Evolutionary conservation across 2,113 vertebrate species (phyloP), one percentile per base, ranked within the genome.

Genomic region (Beaufortia kweichowensis): DNA sequence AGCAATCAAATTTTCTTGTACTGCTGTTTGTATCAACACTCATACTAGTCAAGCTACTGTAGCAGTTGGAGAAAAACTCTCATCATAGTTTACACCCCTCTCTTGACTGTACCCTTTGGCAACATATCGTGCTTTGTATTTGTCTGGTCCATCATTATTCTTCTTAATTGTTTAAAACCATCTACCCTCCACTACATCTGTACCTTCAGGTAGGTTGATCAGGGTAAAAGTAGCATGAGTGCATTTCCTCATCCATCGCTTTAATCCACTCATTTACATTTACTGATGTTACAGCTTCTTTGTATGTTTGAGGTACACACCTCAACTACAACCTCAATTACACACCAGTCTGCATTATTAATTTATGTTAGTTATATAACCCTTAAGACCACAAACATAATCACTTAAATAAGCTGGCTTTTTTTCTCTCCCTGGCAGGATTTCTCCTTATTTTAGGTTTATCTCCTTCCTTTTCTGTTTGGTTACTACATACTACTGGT

Each of bases 71-170:
- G 33, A 35, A 35, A 4, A 35, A 35, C 3, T 35, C 33, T n/a
- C n/a, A n/a, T 56, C 53, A 56, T 56, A 56, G 21, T 56, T 56
- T 9, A 56, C 53, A 57, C 24, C 55, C 14, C 4, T 55, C 9
- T 14, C 55, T 26, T 57, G 55, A 57, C 55, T 57, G 55, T 57
- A 57, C 3, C 55, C 55, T 57, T 57, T 57, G 9, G 55, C 55
- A 14, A 15, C 55, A 56, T 26, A 56, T 26, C 55, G 1, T 14
- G 19, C 55, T 24, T 26, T 56, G 23, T 56, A 56, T 24, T 26
- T 56, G 55, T 56, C 55, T n/a, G 21, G 0, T 24, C 21, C 23
- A 26, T 56, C 23, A 26, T 10, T 56, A 23, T 26, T 56, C 3
- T 11, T 35, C 33, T 35, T 35, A 35, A 35, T 35, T 35, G 33